Conservation (phyloP, 2,888 invertebrate species). For the Exephanes ischioxanthus region DNA sequence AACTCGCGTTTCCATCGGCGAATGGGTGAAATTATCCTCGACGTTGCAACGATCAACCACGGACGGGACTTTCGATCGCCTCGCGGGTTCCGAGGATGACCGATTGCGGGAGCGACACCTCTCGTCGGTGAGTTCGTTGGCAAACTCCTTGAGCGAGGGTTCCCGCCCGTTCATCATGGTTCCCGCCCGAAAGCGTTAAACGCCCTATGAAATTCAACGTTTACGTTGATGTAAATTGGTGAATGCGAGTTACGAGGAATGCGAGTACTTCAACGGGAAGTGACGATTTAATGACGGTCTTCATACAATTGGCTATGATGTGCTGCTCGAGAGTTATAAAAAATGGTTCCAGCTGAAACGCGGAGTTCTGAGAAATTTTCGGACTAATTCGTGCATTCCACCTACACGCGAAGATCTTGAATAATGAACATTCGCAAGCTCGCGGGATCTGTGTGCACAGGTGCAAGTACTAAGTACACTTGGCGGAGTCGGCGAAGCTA, state of each 20-base stretch:
- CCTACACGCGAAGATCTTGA: neutral
- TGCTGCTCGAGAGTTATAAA: neutral
- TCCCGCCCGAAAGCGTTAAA: neutral
- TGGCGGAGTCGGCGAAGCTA: conserved; percentile 3
- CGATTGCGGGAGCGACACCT: neutral
- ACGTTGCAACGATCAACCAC: neutral
- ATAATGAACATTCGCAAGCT: conserved; percentile 1
- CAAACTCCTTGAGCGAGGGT: neutral
- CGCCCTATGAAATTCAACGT: neutral
- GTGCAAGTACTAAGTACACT: conserved; percentile 10
- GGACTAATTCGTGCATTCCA: neutral
- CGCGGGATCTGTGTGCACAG: neutral
- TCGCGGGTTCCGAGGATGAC: neutral
- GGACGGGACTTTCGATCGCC: neutral
- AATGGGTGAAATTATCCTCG: neutral
- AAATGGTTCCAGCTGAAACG: conserved; percentile 22
- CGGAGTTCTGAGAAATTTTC: conserved; percentile 18
- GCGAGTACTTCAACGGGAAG: neutral
- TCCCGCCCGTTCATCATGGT: conserved; percentile 21
- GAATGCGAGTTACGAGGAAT: neutral
- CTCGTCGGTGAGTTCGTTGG: conserved; percentile 28
- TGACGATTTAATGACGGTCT: too few relatives aligned
- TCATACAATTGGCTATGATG: too few relatives aligned
- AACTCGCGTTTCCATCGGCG: neutral
- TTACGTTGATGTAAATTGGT: neutral